Base-by-base conservation (phyloP, 2,888 invertebrate genomes). In the Tryphoninae sp. region DNA sequence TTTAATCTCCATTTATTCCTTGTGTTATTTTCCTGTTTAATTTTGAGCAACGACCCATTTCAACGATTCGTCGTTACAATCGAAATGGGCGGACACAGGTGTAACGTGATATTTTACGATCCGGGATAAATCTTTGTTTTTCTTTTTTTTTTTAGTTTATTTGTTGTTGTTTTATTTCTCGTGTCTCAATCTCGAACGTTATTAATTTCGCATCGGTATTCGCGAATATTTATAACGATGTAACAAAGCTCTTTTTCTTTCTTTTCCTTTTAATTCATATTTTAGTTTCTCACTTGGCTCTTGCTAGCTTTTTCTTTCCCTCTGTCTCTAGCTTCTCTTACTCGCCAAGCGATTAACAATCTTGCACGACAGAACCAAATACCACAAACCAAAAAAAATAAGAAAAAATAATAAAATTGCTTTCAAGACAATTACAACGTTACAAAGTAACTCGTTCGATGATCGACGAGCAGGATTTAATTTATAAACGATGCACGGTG, bases 21-120 rank as follows among this genome's bases (percentile, higher is more conserved):
- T 4, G 26, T 26, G 2, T 2, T 26, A 9, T 71, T 19, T 23
- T 58, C 51, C 69, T 13, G 16, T 19, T 69, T 45, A 49, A 53
- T 78, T 76, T 82, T 79, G 79, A 82, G 82, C 82, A 69, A 68
- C 61, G 68, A 64, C 64, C 68, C 42, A 62, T 72, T 72, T 49
- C 55, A 51, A 51, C 40, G 49, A 22, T 23, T 49, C 61, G 65
- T 40, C 26, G n/a, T n/a, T 58, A 45, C 11, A 42, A 23, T 7
- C 23, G 40, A 65, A 64, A 62, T 51, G 53, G 55, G 55, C n/a
- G 55, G 19, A 19, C 8, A 13, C 58, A 22, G 58, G 64, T 64
- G 45, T 64, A n/a, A 16, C 61, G 62, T 33, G 69, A 64, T 55
- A 19, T 16, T 51, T 68, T 45, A 71, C 42, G 51, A 61, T 77